A percentile compares a stretch with the other conserved stretches of the same genome.
Evolutionary conservation across 2,113 vertebrate species (phyloP).

Genomic region (Pongo abelii): DNA sequence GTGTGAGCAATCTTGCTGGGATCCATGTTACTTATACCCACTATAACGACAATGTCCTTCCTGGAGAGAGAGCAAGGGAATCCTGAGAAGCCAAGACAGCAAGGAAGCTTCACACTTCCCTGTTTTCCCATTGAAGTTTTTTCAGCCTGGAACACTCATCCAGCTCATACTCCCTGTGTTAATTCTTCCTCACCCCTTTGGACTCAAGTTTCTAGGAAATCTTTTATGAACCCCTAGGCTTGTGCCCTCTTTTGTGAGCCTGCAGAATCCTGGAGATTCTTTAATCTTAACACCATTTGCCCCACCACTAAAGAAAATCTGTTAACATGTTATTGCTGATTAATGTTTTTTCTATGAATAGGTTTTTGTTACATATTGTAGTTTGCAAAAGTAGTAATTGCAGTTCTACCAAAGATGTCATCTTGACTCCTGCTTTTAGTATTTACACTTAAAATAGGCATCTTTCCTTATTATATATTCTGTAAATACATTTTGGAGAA

Average conservation of each 20-base stretch:
- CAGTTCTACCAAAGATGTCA: not conserved
- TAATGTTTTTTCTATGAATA: not conserved
- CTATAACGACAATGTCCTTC: conserved; percentile 16
- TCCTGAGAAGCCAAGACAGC: not conserved
- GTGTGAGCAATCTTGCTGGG: not conserved
- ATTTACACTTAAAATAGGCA: not conserved
- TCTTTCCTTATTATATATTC: not conserved
- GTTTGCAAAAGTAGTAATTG: not conserved
- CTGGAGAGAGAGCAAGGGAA: conserved; percentile 55
- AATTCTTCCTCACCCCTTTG: not conserved
- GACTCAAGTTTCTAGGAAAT: not conserved
- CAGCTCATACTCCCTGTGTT: not conserved
- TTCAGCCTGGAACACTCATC: not conserved
- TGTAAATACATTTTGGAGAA: not conserved
- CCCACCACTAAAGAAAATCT: not conserved
- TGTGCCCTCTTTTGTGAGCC: not conserved
- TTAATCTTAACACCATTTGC: not conserved
- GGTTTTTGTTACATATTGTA: not conserved
- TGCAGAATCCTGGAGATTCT: not conserved
- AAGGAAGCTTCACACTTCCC: not conserved
- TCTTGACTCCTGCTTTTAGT: not conserved
- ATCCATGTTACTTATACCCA: conserved; percentile 55
- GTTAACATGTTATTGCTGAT: not conserved
- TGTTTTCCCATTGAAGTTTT: not conserved
- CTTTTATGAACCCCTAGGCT: not conserved